Conservation (phyloP, 2,888 invertebrate species). For the Apocheima hispidaria region DNA sequence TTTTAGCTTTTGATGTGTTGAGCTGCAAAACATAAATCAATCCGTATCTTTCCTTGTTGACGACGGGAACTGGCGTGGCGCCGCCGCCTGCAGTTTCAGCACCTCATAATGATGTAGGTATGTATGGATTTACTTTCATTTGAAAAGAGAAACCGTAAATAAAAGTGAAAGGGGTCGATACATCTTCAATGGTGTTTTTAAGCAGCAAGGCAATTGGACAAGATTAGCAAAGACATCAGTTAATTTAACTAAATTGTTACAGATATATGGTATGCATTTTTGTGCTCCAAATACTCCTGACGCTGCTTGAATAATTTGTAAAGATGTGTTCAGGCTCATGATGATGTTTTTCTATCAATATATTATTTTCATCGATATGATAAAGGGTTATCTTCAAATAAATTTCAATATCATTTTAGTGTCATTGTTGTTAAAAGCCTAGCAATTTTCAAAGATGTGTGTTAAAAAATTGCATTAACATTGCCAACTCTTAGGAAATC, state of each 20-base stretch:
- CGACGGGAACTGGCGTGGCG: conserved; percentile 32
- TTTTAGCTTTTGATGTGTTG: conserved; percentile 39
- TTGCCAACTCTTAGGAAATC: background rate
- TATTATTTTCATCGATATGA: background rate
- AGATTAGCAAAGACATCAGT: background rate
- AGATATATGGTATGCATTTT: too few species aligned
- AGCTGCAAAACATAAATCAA: conserved; percentile 43
- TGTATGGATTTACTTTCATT: conserved; percentile 32
- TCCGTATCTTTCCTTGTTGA: conserved; percentile 42
- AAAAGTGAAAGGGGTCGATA: conserved; percentile 36
- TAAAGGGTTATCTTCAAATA: conserved; percentile 4
- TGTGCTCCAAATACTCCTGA: too few species aligned
- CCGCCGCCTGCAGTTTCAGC: conserved; percentile 35
- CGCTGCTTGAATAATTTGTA: too few species aligned
- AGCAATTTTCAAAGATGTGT: background rate
- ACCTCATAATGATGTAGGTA: conserved; percentile 25
- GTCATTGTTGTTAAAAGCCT: background rate
- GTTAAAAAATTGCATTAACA: background rate
- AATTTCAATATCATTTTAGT: background rate
- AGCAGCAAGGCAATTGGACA: conserved; percentile 18
- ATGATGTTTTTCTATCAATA: too few species aligned
- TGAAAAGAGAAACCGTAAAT: conserved; percentile 34
- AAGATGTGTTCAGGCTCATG: too few species aligned
- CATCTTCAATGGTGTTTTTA: conserved; percentile 25
- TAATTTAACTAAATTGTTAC: too few species aligned